Conservation (phyloP, 2,888 invertebrate species). For the Spicauda simplicius region DNA sequence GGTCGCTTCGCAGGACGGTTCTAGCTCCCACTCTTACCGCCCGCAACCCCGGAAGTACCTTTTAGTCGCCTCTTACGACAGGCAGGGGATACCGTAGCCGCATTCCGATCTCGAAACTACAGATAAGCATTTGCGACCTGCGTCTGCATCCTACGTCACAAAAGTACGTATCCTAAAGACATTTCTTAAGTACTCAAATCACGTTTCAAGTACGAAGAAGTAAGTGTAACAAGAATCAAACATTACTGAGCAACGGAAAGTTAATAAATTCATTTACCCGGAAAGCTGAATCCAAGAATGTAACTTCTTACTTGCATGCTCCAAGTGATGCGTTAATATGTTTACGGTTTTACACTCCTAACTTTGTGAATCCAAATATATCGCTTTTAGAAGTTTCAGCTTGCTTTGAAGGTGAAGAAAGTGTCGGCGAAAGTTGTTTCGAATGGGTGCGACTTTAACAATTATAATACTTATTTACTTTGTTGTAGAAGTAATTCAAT, state of each 20-base stretch:
- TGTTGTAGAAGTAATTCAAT: no score
- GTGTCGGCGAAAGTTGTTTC: not conserved
- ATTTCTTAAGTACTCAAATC: slow-evolving; percentile 44
- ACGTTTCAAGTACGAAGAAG: slow-evolving; percentile 50
- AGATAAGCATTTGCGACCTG: no score
- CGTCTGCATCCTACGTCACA: not conserved
- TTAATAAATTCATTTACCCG: slow-evolving; percentile 25
- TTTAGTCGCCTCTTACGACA: no score
- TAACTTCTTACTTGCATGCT: slow-evolving; percentile 3
- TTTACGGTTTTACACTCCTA: slow-evolving; percentile 11
- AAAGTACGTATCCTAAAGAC: slow-evolving; percentile 34
- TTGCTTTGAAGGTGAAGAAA: not conserved
- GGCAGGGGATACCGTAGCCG: no score
- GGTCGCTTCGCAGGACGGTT: no score
- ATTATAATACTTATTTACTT: no score
- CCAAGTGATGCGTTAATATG: slow-evolving; percentile 7
- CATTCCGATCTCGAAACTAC: no score
- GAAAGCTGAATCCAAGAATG: slow-evolving; percentile 5
- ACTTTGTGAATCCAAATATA: slow-evolving; percentile 13
- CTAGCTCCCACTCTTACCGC: no score
- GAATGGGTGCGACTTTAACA: not conserved
- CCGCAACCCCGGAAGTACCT: no score
- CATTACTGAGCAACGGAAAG: slow-evolving; percentile 36
- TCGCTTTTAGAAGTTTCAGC: not conserved
- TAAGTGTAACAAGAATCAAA: slow-evolving; percentile 51